These are phyloP conservation scores for Aegotheles bennettii DNA, from an alignment of 2,113 vertebrate genomes.

Conservation along the genomic window DNA sequence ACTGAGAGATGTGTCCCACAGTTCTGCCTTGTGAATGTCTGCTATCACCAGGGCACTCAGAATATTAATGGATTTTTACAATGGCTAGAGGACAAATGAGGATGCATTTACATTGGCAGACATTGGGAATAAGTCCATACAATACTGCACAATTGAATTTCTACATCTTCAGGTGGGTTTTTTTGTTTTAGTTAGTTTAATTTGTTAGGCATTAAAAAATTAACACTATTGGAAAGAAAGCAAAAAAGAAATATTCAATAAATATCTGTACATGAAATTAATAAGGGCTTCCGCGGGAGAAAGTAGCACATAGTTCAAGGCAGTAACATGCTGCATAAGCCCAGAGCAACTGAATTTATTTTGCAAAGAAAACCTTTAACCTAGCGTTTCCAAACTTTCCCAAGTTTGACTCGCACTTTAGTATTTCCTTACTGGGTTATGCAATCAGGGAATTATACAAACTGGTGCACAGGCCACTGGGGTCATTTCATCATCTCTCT, in stretches of 20 bases:
- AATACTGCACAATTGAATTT: neutral
- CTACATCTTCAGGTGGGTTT: neutral
- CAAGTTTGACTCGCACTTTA: neutral
- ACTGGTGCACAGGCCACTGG: neutral
- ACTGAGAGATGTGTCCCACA: neutral
- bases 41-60: neutral
- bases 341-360: neutral
- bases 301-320: neutral
- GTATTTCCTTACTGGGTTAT: neutral
- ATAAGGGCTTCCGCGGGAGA: neutral
- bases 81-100: neutral
- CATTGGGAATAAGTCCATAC: neutral
- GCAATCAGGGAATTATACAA: neutral
- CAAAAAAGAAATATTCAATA: neutral
- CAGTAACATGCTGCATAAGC: neutral
- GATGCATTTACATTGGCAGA: neutral
- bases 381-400: neutral
- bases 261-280: neutral
- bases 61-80: conserved; percentile 3
- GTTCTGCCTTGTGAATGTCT: neutral
- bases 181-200: neutral
- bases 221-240: neutral
- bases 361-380: neutral
- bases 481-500: neutral
- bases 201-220: neutral